These are phyloP conservation scores for Aphelenchoides fujianensis DNA, from an alignment of 1,140 invertebrate genomes.

Conservation along the genomic window DNA sequence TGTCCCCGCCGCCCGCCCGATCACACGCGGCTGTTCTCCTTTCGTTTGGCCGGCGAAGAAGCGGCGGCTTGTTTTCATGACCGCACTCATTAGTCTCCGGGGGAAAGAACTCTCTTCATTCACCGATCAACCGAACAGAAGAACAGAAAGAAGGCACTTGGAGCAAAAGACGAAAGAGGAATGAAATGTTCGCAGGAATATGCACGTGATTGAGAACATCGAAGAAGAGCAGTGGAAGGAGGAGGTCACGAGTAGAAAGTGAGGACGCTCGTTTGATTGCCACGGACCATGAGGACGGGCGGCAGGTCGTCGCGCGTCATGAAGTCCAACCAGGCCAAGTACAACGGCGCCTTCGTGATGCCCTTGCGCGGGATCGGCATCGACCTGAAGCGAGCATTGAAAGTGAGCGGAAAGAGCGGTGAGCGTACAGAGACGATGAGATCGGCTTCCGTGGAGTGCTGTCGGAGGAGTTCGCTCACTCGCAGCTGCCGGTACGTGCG, in stretches of 20 bases:
- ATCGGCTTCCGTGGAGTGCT: conserved; percentile 58
- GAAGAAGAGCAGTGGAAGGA: not conserved
- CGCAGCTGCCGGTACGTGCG: conserved; percentile 57
- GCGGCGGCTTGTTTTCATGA: not conserved
- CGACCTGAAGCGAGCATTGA: too few relatives aligned
- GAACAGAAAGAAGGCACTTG: too few relatives aligned
- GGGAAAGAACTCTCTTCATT: not conserved
- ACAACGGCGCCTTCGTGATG: conserved; percentile 64
- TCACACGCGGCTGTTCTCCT: not conserved
- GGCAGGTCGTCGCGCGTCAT: conserved; percentile 64
- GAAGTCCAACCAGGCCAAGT: conserved; percentile 66
- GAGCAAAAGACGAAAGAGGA: not conserved
- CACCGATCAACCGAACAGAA: too few relatives aligned
- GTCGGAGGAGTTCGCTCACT: conserved; percentile 48
- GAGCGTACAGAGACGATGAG: too few relatives aligned
- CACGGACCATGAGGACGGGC: conserved; percentile 65
- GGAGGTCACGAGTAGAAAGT: conserved; percentile 65
- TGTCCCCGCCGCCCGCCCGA: not conserved
- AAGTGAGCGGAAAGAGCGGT: too few relatives aligned
- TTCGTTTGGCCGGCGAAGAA: not conserved
- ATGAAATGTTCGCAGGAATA: not conserved
- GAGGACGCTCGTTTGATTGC: conserved; percentile 66
- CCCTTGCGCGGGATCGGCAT: conserved; percentile 66
- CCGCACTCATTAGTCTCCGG: not conserved
- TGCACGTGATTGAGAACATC: not conserved